Evolutionary conservation across 2,113 vertebrate species (phyloP).

Genomic region (Sialia sialis): DNA sequence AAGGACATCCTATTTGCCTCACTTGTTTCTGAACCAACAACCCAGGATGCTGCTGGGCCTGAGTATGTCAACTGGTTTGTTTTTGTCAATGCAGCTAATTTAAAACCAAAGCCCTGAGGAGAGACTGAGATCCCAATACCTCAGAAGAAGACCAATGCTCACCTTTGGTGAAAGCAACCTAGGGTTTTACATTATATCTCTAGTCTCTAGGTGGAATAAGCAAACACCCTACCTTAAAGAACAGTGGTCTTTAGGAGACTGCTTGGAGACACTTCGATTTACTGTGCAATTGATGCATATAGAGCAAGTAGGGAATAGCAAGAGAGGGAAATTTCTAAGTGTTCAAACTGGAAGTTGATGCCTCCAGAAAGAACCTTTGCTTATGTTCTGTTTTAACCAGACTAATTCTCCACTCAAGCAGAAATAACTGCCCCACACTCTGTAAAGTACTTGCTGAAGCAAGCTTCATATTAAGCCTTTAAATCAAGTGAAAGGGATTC

Average conservation of each 20-base stretch:
- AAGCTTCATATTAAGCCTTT: background rate
- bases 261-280: background rate
- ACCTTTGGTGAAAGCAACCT: background rate
- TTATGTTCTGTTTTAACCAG: background rate
- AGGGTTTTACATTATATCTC: background rate
- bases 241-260: background rate
- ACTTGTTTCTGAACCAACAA: background rate
- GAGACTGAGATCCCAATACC: background rate
- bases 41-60: background rate
- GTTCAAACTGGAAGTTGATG: background rate
- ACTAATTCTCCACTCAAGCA: background rate
- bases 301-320: background rate
- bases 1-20: background rate
- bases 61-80: background rate
- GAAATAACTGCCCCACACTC: background rate
- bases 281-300: rapidly evolving
- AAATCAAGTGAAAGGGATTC: background rate
- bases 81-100: background rate
- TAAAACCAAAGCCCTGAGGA: background rate
- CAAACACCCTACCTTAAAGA: background rate
- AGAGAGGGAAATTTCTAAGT: background rate
- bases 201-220: background rate
- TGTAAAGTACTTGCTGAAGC: background rate
- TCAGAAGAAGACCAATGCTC: background rate
- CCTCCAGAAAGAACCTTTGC: background rate